phyloP scores from a whole-genome alignment of 2,797 vertebrate species.

The Halcyon smyrnensis region DNA sequence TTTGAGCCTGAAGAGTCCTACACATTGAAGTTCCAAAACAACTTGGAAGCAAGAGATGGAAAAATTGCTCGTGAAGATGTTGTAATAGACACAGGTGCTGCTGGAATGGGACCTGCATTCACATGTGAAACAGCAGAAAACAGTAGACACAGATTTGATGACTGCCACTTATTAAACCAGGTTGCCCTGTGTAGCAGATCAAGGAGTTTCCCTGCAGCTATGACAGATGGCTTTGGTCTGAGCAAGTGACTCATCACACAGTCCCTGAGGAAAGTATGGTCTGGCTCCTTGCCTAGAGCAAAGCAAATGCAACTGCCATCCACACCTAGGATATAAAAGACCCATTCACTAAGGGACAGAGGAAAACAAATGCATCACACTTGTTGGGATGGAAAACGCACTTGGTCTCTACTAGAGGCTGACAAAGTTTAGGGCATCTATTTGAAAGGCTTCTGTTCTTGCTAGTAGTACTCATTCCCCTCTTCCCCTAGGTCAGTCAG shows the following conservation, averaged over 20 bases:
- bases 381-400: background rate
- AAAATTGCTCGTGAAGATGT: background rate
- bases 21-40: background rate
- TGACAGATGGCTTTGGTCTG: slow-evolving; percentile 33
- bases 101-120: background rate
- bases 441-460: background rate
- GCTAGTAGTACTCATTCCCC: background rate
- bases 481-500: background rate
- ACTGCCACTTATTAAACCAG: background rate
- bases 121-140: background rate
- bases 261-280: background rate
- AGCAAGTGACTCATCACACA: slow-evolving; percentile 15
- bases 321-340: background rate
- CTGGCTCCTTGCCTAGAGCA: background rate
- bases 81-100: background rate
- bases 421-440: background rate
- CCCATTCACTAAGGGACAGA: background rate
- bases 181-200: background rate
- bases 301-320: background rate
- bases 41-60: background rate
- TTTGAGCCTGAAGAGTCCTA: background rate
- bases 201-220: background rate
- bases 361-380: background rate
- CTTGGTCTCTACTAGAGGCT: background rate
- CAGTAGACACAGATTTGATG: background rate